phyloP scores from a whole-genome alignment of 2,113 vertebrate genomes.

The Cheilinus undulatus region DNA sequence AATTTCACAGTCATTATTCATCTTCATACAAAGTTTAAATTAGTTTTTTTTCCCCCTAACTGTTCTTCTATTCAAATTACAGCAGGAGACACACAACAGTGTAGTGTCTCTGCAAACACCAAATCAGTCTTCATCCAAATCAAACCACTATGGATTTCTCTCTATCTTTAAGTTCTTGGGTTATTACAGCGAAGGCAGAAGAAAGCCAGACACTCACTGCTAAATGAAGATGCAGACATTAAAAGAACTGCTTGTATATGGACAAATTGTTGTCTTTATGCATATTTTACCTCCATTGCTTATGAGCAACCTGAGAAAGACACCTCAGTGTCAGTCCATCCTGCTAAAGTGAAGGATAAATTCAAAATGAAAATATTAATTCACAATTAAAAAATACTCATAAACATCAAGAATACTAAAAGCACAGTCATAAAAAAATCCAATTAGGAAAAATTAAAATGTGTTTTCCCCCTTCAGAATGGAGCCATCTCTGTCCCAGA shows the following conservation, averaged over 20 bases:
- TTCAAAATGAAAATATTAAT: no score
- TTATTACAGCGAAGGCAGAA: not conserved
- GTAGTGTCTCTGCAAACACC: conserved; percentile 10
- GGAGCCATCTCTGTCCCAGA: conserved; percentile 76
- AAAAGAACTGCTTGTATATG: not conserved
- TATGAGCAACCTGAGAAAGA: no score
- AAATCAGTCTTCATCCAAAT: conserved; percentile 40
- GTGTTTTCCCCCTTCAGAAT: conserved; percentile 78
- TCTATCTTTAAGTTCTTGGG: not conserved
- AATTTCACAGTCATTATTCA: conserved; percentile 22
- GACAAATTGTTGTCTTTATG: not conserved
- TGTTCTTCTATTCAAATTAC: conserved; percentile 2
- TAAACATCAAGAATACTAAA: not conserved
- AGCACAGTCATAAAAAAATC: not conserved
- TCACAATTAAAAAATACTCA: no score
- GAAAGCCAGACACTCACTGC: not conserved
- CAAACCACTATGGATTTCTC: not conserved
- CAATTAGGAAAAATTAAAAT: not conserved
- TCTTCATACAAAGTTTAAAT: conserved; percentile 22
- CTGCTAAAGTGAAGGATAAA: no score
- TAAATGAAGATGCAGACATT: not conserved
- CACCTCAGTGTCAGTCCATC: no score
- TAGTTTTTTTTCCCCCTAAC: not conserved
- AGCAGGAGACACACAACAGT: conserved; percentile 27
- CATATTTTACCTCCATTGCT: no score